Base-by-base conservation (phyloP, 2,888 invertebrate species). In the Agrochola macilenta region DNA sequence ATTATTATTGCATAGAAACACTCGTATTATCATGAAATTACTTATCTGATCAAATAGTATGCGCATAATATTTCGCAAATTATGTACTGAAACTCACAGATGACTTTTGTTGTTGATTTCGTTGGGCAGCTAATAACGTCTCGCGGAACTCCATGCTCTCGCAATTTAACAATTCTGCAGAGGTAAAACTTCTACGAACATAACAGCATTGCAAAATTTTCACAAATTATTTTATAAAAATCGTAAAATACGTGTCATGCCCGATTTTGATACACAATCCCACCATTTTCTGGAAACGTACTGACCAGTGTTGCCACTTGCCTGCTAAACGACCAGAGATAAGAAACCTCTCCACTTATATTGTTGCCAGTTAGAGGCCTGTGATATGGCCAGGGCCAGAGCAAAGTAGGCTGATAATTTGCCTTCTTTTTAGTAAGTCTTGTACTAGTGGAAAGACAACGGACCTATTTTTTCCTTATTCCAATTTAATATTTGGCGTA, bases 51-150 rank as follows among this genome's bases (percentile, higher is more conserved):
- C 65, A 58, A 66, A 75, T 74, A 87, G 78, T 58, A 86, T 81
- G 87, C 68, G 69, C 70, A 88, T 89, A 89, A 76, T 84, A 85
- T 78, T 88, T 86, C 74, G 75, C 75, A 88, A 89, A 90, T 76
- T 85, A 86, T 69, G 78, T 90, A 86, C 76, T 69, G 83, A 90
- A 90, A 95, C 96, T 96, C 92, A 96, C 96, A 94, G 96, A 96
- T 94, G 96, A 95, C 92, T 96, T 96, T 92, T 96, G 95, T 95
- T 96, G 96, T 96, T 96, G 96, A 93, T 96, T 96, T 90, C 95
- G 92, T 90, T 96, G 96, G 80, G 96, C 96, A 90, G 96, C 96
- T 82, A 96, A 90, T 82, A 96, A 92, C 30, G 96, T 96, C 88
- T 96, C 96, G 14, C 96, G 95, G 87, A 96, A 96, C 92, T 96